Evolutionary conservation across 2,113 vertebrate genomes (phyloP).

Genomic region (Cariama cristata): DNA sequence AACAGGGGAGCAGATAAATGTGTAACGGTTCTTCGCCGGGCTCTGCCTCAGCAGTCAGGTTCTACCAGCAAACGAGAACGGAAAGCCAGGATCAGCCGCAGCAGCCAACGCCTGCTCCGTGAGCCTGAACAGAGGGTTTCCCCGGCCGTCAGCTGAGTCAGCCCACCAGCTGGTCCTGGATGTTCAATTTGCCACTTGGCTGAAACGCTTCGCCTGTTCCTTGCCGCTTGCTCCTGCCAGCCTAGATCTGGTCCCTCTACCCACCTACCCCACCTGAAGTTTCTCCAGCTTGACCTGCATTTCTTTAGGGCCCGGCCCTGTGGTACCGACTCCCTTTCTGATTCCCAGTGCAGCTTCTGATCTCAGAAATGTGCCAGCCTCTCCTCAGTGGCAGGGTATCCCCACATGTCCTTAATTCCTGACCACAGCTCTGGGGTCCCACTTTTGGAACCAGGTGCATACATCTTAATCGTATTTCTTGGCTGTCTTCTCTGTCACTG

Average conservation of each 20-base stretch:
- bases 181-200: slow-evolving; percentile 13
- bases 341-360: background rate
- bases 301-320: background rate
- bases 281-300: background rate
- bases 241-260: background rate
- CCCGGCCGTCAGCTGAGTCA: background rate
- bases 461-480: background rate
- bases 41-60: background rate
- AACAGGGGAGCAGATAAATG: background rate
- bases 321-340: background rate
- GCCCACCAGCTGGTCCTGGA: slow-evolving; percentile 22
- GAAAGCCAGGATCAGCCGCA: background rate
- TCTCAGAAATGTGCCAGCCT: background rate
- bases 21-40: background rate
- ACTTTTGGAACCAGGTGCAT: background rate
- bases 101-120: background rate
- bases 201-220: background rate
- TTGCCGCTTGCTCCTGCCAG: background rate
- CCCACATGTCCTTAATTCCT: background rate
- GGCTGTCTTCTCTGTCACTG: background rate
- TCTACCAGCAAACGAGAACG: background rate
- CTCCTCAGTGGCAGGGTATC: background rate
- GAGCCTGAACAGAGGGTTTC: background rate
- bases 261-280: background rate
- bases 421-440: background rate